Base-by-base conservation (phyloP, 1,140 invertebrate genomes). In the Oncopodura yosiiana region DNA sequence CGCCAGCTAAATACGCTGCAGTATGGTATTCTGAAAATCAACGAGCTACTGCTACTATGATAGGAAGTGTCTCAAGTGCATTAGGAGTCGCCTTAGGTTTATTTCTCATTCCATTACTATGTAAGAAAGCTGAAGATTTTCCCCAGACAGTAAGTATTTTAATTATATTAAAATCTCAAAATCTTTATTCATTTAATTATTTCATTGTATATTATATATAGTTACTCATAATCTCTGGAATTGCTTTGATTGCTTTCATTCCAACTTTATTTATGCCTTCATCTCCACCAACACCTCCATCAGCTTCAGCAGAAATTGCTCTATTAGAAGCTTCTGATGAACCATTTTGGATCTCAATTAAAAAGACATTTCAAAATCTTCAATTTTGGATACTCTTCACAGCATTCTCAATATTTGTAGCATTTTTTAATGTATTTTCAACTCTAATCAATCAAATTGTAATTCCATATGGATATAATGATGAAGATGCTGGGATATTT, bases 361-460 rank as follows among this genome's bases (percentile, higher is more conserved):
- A 36, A 19, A 52, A 41, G 42, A 32, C 23, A 14, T 41, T 24
- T n/a, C 19, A 21, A 14, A 52, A 42, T 24, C 18, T 41, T 16
- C 11, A 43, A 38, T 52, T 52, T 34, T 52, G 49, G 49, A 4
- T 52, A 1, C 27, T 52, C n/a, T 52, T 52, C 21, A 30, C 42
- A 4, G 14, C 23, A 23, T 52, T 52, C 29, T 41, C 49, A 2
- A 18, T 43, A 2, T 52, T 43, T 19, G 49, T 52, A 2, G 37
- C 49, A 1, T 41, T 52, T 29, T 52, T 52, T 27, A 52, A 52
- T 19, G 49, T 27, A 12, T 29, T 52, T 12, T 24, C 38, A 0
- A 42, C 49, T 1, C 16, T 52, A n/a, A 52, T 52, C 38, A 41
- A 52, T 21, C 49, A 52, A 52, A 52, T 52, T 14, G 49, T 52